Evolutionary conservation across 2,113 vertebrate genomes (phyloP).

Genomic region (Glaucidium brasilianum): DNA sequence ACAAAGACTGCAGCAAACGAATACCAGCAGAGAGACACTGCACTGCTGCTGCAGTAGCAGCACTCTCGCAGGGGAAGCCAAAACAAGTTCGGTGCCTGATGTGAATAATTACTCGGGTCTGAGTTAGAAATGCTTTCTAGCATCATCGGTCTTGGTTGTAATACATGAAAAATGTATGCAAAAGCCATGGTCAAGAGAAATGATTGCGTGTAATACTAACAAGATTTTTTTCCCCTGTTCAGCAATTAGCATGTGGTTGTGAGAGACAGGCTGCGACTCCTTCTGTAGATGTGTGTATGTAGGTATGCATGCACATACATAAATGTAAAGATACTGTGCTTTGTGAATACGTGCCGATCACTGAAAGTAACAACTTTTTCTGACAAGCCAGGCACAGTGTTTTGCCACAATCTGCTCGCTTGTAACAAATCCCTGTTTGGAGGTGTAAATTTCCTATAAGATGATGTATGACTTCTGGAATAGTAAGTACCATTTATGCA

Average conservation of each 20-base stretch:
- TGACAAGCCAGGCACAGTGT: background rate
- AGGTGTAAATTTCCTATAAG: background rate
- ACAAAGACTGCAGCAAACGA: conserved; percentile 42
- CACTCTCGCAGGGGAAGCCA: background rate
- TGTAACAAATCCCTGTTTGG: background rate
- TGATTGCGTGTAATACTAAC: background rate
- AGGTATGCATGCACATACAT: background rate
- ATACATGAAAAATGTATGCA: background rate
- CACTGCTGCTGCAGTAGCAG: conserved; percentile 3
- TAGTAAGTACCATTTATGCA: conserved; percentile 1
- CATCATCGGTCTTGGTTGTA: background rate
- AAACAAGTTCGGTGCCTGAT: background rate
- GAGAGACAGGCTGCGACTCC: conserved; percentile 7
- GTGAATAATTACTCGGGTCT: background rate
- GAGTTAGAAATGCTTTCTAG: conserved; percentile 1
- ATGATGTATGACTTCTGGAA: background rate
- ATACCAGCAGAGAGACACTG: conserved; percentile 21
- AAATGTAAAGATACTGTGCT: background rate
- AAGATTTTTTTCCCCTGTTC: background rate
- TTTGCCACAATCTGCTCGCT: conserved; percentile 30
- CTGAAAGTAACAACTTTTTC: conserved; percentile 31
- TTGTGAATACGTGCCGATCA: background rate
- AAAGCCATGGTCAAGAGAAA: background rate
- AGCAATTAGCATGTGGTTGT: background rate
- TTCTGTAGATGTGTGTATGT: background rate